phyloP scores from a whole-genome alignment of 2,113 vertebrate genomes.

The Gopherus flavomarginatus region DNA sequence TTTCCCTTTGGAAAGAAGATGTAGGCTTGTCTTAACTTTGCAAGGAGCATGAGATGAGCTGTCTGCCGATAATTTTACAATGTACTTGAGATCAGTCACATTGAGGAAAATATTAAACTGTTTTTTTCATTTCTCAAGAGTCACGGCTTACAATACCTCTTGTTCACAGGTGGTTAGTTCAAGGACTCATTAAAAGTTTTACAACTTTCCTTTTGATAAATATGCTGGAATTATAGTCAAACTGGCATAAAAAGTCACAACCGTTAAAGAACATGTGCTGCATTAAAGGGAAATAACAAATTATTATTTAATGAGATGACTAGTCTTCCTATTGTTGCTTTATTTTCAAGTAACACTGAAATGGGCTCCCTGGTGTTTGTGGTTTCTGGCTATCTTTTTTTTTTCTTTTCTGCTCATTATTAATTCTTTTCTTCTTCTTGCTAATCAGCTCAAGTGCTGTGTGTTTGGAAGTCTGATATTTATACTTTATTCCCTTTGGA shows the following conservation, averaged over 20 bases:
- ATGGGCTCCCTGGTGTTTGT: slow-evolving; percentile 77
- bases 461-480: slow-evolving; percentile 66
- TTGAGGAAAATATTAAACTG: slow-evolving; percentile 24
- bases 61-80: not conserved
- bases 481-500: slow-evolving; percentile 45
- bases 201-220: slow-evolving; percentile 78
- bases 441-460: slow-evolving; percentile 68
- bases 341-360: slow-evolving; percentile 76
- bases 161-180: slow-evolving; percentile 73
- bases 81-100: slow-evolving; percentile 38
- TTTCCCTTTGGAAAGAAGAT: not conserved
- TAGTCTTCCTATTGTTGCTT: slow-evolving; percentile 75
- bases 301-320: slow-evolving; percentile 84
- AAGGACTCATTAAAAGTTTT: slow-evolving; percentile 76
- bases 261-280: slow-evolving; percentile 67
- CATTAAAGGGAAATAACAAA: slow-evolving; percentile 76
- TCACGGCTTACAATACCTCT: slow-evolving; percentile 46
- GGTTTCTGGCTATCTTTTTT: slow-evolving; percentile 80
- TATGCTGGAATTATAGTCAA: slow-evolving; percentile 61
- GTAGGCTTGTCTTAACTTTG: not conserved
- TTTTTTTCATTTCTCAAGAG: slow-evolving; percentile 48
- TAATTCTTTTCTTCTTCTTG: slow-evolving; percentile 69
- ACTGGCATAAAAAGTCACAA: slow-evolving; percentile 72
- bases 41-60: not conserved
- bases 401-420: slow-evolving; percentile 71